These are phyloP conservation scores for Oreotrochilus melanogaster DNA, from an alignment of 2,113 vertebrate genomes.

Conservation along the genomic window DNA sequence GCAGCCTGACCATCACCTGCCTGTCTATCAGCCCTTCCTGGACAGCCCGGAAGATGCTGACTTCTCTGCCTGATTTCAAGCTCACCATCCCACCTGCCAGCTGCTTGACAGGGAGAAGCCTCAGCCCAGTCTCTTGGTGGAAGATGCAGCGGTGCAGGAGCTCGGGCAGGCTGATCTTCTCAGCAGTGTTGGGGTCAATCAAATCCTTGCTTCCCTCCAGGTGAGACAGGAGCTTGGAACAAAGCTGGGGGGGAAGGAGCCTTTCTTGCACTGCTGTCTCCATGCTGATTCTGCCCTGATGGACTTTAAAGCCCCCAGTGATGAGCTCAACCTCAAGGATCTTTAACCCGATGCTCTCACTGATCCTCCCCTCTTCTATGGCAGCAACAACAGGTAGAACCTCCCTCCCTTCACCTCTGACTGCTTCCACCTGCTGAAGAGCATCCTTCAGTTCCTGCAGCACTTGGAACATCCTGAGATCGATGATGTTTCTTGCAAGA, in stretches of 20 bases:
- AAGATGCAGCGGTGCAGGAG: slow-evolving; percentile 82
- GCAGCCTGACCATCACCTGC: slow-evolving; percentile 83
- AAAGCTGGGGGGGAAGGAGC: slow-evolving; percentile 74
- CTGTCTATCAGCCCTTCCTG: slow-evolving; percentile 92
- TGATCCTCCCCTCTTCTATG: slow-evolving; percentile 82
- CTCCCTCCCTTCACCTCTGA: slow-evolving; percentile 36
- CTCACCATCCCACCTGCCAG: slow-evolving; percentile 87
- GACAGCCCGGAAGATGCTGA: slow-evolving; percentile 87
- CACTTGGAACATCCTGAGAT: slow-evolving; percentile 72
- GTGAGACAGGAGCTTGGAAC: slow-evolving; percentile 77
- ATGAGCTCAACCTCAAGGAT: slow-evolving; percentile 86
- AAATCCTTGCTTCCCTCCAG: slow-evolving; percentile 78
- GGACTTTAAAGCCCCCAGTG: slow-evolving; percentile 80
- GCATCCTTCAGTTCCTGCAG: slow-evolving; percentile 82
- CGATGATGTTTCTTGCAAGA: slow-evolving; percentile 82
- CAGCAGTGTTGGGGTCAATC: slow-evolving; percentile 93
- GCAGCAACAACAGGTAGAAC: slow-evolving; percentile 79
- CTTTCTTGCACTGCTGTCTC: slow-evolving; percentile 78
- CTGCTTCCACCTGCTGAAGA: slow-evolving; percentile 69
- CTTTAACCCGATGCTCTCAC: slow-evolving; percentile 83
- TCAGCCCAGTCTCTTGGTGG: slow-evolving; percentile 83
- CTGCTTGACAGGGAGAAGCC: slow-evolving; percentile 88
- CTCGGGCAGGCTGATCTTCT: slow-evolving; percentile 82
- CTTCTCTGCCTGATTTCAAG: slow-evolving; percentile 85
- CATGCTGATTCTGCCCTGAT: slow-evolving; percentile 73